Evolutionary conservation across 2,888 invertebrate genomes (phyloP), one percentile per base, ranked within the genome.

Genomic region (Spisula subtruncata): DNA sequence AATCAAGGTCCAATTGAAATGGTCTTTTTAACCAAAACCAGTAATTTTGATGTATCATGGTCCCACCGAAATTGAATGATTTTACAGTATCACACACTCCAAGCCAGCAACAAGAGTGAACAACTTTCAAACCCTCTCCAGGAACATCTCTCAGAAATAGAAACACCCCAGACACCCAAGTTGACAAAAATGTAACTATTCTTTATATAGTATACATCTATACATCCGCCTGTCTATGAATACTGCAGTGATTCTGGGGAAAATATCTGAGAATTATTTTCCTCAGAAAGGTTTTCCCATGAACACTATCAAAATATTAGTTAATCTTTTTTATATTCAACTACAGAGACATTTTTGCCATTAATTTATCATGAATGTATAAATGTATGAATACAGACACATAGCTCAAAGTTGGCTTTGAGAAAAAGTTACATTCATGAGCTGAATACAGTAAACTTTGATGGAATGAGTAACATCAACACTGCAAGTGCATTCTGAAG

Each of bases 151-250:
- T 8, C 25, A 66, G 25, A 66, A 66, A 66, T 66, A 66, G 60
- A n/a, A 66, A 66, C 60, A 66, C 60, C n/a, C 60, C n/a, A 25
- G 25, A 66, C 60, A 25, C 60, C 60, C 60, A 66, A 66, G 25
- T 66, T 10, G 60, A 25, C 60, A 25, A 10, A 25, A 66, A 66
- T 41, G 25, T 66, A 66, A 10, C 25, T 60, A 41, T 8, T 41
- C 8, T n/a, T n/a, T n/a, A n/a, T 41, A 41, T 41, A 41, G 41
- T 41, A 41, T 41, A 41, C 2, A 41, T 41, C 41, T 41, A 41
- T 5, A 41, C 41, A 41, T 41, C 41, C 8, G 10, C 25, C 5
- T 25, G 60, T 66, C 60, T 66, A 25, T 66, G 41, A 41, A 41
- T 41, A 66, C 6, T 25, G 60, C 25, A 66, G n/a, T n/a, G n/a